Conservation (phyloP, 2,113 vertebrate species). For the Aptenodytes patagonicus region DNA sequence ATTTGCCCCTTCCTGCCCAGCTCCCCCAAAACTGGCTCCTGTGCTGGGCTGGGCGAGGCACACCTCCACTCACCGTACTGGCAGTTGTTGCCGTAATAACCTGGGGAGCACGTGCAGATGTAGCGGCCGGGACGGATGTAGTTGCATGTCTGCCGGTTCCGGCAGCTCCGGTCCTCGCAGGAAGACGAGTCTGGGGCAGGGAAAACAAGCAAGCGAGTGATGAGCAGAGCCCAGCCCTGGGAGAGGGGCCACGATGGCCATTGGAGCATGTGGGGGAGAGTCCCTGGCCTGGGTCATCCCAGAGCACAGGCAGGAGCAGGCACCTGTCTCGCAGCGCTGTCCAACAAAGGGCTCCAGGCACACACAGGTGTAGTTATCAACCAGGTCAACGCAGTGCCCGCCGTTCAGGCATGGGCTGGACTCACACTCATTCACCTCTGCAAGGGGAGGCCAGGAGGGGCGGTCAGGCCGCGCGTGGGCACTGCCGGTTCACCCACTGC, state of each 20-base stretch:
- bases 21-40: neutral
- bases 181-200: neutral
- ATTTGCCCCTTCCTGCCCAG: neutral
- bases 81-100: constrained; percentile 79
- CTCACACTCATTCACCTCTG: constrained; percentile 87
- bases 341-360: constrained; percentile 83
- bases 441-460: neutral
- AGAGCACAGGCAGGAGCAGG: neutral
- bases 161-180: constrained; percentile 71
- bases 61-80: constrained; percentile 70
- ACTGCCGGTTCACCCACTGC: neutral
- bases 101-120: constrained; percentile 79
- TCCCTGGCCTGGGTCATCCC: fast-evolving
- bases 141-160: constrained; percentile 70
- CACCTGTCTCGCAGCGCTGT: constrained; percentile 88
- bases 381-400: constrained; percentile 80
- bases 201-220: neutral
- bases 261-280: neutral
- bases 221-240: neutral
- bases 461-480: neutral
- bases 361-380: constrained; percentile 83
- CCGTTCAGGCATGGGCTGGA: constrained; percentile 87
- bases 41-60: fast-evolving
- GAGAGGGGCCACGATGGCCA: neutral
- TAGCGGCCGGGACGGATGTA: constrained; percentile 64